A percentile compares a stretch with the other conserved stretches of the same genome.
Evolutionary conservation across 2,113 vertebrate genomes (phyloP).

Genomic region (Riparia riparia): DNA sequence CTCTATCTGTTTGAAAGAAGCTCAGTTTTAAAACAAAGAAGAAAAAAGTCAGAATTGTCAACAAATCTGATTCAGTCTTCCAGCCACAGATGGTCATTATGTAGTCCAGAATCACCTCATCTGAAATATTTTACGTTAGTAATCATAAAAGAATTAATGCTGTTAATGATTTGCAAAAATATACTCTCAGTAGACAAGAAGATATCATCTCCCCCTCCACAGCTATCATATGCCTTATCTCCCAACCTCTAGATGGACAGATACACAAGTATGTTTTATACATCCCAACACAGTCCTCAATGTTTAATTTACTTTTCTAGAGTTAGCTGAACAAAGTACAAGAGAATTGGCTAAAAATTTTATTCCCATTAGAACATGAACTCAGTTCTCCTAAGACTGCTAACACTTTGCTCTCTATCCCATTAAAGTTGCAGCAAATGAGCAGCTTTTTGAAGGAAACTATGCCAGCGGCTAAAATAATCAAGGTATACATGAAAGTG

Average conservation of each 20-base stretch:
- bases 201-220: neutral
- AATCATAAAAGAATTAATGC: neutral
- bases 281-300: neutral
- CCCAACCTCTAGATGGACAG: rapidly evolving
- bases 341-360: neutral
- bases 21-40: neutral
- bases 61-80: neutral
- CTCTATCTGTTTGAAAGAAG: neutral
- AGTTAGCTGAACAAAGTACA: neutral
- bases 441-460: neutral
- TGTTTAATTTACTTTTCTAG: neutral
- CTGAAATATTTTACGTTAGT: neutral
- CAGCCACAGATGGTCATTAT: neutral
- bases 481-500: constrained; percentile 58
- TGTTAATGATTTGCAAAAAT: neutral
- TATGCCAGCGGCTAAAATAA: constrained; percentile 35
- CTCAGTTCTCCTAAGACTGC: neutral
- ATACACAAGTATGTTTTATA: neutral
- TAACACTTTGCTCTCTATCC: neutral
- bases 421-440: constrained; percentile 31
- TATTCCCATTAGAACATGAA: neutral
- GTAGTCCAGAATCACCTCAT: neutral
- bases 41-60: rapidly evolving
- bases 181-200: neutral
- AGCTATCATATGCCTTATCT: neutral